phyloP scores from a whole-genome alignment of 2,797 vertebrate species.

The Karalla daura region DNA sequence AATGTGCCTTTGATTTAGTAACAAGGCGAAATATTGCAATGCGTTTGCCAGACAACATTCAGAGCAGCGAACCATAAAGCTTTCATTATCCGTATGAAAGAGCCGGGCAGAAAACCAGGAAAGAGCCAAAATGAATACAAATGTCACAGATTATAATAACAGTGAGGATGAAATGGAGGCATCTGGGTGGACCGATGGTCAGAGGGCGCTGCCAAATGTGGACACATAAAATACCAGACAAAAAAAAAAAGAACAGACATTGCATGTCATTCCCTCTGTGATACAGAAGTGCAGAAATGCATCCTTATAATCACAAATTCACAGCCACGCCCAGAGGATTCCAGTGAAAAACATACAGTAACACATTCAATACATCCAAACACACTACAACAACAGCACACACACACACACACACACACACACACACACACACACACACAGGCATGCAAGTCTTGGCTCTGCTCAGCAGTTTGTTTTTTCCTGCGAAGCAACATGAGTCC shows the following conservation, averaged over 20 bases:
- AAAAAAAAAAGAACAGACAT: too few species aligned
- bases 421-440: neutral
- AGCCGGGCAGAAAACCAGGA: neutral
- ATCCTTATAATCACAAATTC: neutral
- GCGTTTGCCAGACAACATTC: too few species aligned
- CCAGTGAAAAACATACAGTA: neutral
- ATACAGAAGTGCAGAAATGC: too few species aligned
- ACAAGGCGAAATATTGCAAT: neutral
- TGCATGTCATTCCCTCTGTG: too few species aligned
- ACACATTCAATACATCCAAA: neutral
- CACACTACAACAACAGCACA: slow-evolving; percentile 12
- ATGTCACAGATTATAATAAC: neutral
- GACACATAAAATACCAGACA: too few species aligned
- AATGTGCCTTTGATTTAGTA: neutral
- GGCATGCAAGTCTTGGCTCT: slow-evolving; percentile 25
- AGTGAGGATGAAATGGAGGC: neutral
- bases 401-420: too few species aligned
- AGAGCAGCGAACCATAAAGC: neutral
- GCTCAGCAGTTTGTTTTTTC: slow-evolving; percentile 35
- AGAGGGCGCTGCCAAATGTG: too few species aligned
- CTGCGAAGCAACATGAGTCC: slow-evolving; percentile 38
- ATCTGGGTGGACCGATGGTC: neutral
- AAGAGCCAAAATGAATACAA: neutral
- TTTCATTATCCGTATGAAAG: neutral
- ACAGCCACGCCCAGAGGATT: neutral